phyloP scores from a whole-genome alignment of 2,113 vertebrate genomes.

The Trochalopteron elliotii region DNA sequence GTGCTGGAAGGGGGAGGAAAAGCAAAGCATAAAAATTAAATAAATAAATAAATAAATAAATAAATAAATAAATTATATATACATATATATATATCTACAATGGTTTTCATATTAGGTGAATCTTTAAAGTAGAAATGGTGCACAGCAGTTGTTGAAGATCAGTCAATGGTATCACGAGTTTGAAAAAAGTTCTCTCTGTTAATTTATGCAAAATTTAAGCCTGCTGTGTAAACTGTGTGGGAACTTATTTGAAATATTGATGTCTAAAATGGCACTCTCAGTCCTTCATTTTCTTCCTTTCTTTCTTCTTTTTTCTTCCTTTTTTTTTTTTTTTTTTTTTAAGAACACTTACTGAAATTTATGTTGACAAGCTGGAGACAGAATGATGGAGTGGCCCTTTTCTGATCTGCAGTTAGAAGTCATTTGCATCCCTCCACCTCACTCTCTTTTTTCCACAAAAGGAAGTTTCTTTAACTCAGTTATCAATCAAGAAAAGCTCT shows the following conservation, averaged over 20 bases:
- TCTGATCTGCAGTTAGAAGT: constrained; percentile 44
- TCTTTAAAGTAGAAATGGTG: background rate
- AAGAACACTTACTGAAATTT: background rate
- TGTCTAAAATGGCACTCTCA: background rate
- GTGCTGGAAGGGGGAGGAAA: background rate
- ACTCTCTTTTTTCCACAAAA: background rate
- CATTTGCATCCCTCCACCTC: constrained; percentile 41
- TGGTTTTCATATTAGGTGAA: background rate
- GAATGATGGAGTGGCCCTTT: constrained; percentile 30
- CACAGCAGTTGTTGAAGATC: background rate
- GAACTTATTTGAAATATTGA: constrained; percentile 1
- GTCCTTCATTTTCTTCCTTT: background rate
- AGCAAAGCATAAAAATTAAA: background rate
- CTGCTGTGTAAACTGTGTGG: background rate
- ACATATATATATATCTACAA: background rate
- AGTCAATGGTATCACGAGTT: background rate
- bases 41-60: background rate
- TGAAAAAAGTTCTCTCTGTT: background rate
- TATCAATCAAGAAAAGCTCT: constrained; percentile 56
- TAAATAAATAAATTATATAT: background rate
- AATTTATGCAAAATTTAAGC: background rate
- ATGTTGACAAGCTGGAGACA: constrained; percentile 22
- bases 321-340: background rate
- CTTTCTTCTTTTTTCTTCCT: background rate
- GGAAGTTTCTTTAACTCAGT: constrained; percentile 35